Evolutionary conservation across 2,888 invertebrate genomes (phyloP), one percentile per base, ranked within the genome.

Genomic region (Amitus sp.): DNA sequence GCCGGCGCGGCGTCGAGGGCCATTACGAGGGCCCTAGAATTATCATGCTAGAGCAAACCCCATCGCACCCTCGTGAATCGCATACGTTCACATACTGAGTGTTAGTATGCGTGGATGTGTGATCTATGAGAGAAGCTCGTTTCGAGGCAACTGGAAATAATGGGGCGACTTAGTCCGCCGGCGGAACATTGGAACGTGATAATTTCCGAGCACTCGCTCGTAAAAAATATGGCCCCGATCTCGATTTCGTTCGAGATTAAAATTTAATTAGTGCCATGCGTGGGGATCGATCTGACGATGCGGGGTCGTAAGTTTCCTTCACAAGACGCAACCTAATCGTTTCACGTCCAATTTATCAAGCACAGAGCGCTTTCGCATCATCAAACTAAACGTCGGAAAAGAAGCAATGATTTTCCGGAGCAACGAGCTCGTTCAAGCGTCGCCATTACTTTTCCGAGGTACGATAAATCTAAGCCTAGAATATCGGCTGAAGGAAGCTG

Each of bases 401-500:
- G 23, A 23, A 7, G 4, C 23, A 23, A 43, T 57, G 46, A 47
- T 52, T 56, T 57, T 53, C 28, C 47, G 10, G 13, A 4, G 34
- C 18, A n/a, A n/a, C n/a, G 58, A 47, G 62, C 51, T 60, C 61
- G 43, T 50, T 51, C 53, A 51, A 63, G 65, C 61, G 72, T 72
- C 71, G 69, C 68, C 74, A 75, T 77, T 75, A 73, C 71, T 75
- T 74, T 69, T 67, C 69, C 60, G 37, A 60, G 62, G 63, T 70
- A 67, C 71, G 69, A 78, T 78, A 78, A 78, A 78, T 78, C 73
- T 73, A 71, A 68, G 61, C 68, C 67, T 66, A 68, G 70, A 61
- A 64, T 72, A 75, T 75, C 75, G 64, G 70, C 66, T 66, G 70
- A 73, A 69, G 60, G 57, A 58, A 62, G 47, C 60, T 49, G 45